phyloP scores from a whole-genome alignment of 2,113 vertebrate species.

The Sclerurus mexicanus region DNA sequence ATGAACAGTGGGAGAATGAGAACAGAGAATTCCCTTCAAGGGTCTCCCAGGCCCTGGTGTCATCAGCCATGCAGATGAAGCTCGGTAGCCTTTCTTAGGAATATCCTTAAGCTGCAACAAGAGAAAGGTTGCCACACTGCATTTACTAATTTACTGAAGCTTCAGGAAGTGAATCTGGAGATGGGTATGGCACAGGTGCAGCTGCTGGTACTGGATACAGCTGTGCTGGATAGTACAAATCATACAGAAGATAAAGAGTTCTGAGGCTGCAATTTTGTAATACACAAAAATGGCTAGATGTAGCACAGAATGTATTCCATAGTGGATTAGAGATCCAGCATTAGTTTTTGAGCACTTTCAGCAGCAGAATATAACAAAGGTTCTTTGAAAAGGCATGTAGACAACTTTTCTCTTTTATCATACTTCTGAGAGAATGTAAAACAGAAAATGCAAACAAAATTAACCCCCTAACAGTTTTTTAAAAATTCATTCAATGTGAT shows the following conservation, averaged over 20 bases:
- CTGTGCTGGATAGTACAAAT: background rate
- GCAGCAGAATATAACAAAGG: background rate
- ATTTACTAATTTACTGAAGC: background rate
- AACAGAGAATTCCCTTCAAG: background rate
- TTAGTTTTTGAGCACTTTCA: background rate
- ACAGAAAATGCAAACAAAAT: background rate
- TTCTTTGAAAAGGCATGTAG: background rate
- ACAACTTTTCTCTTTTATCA: background rate
- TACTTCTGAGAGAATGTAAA: background rate
- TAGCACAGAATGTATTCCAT: background rate
- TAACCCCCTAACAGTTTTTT: background rate
- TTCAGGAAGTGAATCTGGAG: background rate
- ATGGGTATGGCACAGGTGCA: background rate
- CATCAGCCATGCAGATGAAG: background rate
- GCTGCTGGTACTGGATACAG: background rate
- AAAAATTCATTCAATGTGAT: background rate
- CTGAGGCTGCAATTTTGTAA: background rate
- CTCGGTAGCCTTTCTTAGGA: background rate
- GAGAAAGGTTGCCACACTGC: rapidly evolving
- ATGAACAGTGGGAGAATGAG: background rate
- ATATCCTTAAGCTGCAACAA: background rate
- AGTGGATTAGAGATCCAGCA: background rate
- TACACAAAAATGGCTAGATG: background rate
- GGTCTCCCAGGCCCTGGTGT: background rate
- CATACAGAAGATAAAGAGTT: background rate